Conservation (phyloP, 2,113 vertebrate genomes). For the Trogon surrucura region DNA sequence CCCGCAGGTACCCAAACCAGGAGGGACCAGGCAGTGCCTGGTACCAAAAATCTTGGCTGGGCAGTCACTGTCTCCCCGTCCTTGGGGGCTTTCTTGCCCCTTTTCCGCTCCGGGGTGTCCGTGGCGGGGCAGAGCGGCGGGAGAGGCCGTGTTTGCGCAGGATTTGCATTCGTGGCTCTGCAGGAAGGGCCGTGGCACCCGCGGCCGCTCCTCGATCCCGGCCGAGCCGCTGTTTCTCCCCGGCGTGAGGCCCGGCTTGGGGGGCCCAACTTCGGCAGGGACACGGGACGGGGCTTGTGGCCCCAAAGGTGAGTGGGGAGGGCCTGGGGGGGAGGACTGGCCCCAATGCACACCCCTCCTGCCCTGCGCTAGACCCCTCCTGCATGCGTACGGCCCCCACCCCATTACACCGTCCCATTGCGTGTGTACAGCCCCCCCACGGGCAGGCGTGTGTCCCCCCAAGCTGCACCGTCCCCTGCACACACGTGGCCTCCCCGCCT, state of each 20-base stretch:
- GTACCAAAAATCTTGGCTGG: fast-evolving
- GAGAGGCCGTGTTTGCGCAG: constrained; percentile 6
- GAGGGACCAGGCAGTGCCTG: background rate
- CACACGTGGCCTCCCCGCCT: background rate
- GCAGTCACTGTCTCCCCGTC: fast-evolving
- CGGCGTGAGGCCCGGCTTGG: fast-evolving
- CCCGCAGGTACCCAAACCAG: background rate
- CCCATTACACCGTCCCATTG: background rate
- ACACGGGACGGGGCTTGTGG: background rate
- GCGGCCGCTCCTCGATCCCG: background rate
- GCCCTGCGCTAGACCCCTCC: background rate
- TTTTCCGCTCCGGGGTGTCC: background rate
- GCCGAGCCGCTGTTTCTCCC: background rate
- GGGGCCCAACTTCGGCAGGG: fast-evolving
- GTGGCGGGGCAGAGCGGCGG: background rate
- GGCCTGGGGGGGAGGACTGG: background rate
- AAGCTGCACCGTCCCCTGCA: too few relatives aligned
- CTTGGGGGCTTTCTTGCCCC: fast-evolving
- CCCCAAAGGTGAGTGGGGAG: background rate
- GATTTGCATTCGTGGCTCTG: constrained; percentile 31
- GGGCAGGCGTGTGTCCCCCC: background rate
- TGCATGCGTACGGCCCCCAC: too few relatives aligned
- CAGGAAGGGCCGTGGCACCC: constrained; percentile 37
- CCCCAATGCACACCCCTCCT: background rate
- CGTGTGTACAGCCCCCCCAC: too few relatives aligned